Percentiles rank a stretch among this genome's conserved stretches.
Conservation (phyloP, 2,113 vertebrate species). For the Anolis carolinensis region DNA sequence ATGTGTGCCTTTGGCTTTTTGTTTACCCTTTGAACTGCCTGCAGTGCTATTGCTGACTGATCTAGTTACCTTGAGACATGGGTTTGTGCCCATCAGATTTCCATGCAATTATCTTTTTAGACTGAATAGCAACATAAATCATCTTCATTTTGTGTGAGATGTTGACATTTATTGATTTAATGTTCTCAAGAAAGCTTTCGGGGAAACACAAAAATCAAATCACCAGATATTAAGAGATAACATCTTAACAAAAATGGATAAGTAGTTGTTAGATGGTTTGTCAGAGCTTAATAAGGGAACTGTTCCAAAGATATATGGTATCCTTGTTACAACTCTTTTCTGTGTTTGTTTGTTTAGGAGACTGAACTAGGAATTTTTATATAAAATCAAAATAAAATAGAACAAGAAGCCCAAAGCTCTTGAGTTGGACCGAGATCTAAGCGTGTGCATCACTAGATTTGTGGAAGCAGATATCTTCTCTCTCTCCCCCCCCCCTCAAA, state of each 20-base stretch:
- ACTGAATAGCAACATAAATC: slow-evolving; percentile 58
- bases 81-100: slow-evolving; percentile 55
- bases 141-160: slow-evolving; percentile 56
- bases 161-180: slow-evolving; percentile 68
- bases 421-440: neutral
- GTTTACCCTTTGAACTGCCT: slow-evolving; percentile 41
- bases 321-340: slow-evolving; percentile 1
- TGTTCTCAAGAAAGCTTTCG: slow-evolving; percentile 56
- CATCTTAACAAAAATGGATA: slow-evolving; percentile 41
- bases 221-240: slow-evolving; percentile 56
- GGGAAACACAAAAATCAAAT: slow-evolving; percentile 54
- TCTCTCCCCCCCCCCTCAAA: neutral
- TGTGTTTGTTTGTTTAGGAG: neutral
- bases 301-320: slow-evolving; percentile 18
- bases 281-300: neutral
- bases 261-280: slow-evolving; percentile 23
- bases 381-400: neutral
- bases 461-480: neutral
- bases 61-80: slow-evolving; percentile 49
- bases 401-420: neutral
- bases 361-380: neutral
- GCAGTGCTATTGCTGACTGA: slow-evolving; percentile 40
- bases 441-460: neutral
- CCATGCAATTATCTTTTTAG: slow-evolving; percentile 60
- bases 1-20: slow-evolving; percentile 24